These are phyloP conservation scores for Argynnis bischoffii DNA, from an alignment of 2,888 invertebrate species.

Conservation along the genomic window DNA sequence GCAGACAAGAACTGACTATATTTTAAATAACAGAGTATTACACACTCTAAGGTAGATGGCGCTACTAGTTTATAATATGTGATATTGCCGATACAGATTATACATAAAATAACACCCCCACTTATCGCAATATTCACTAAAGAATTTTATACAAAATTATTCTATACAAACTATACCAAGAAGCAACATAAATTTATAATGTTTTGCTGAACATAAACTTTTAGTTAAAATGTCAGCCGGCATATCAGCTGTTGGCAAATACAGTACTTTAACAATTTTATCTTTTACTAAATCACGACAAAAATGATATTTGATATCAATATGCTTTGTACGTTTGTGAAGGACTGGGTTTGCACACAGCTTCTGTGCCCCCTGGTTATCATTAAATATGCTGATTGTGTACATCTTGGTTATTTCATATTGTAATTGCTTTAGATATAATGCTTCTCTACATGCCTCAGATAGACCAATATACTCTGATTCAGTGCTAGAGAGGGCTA, in stretches of 20 bases:
- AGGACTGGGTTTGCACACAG: conserved; percentile 27
- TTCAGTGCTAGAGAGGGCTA: conserved; percentile 48
- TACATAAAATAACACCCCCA: background rate
- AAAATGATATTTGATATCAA: conserved; percentile 41
- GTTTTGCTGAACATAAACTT: conserved; percentile 25
- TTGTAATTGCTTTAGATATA: conserved; percentile 37
- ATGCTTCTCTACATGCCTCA: conserved; percentile 39
- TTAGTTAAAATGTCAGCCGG: conserved; percentile 28
- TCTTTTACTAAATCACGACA: conserved; percentile 26
- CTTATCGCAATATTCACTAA: background rate
- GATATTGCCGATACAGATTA: background rate
- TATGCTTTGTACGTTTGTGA: conserved; percentile 39
- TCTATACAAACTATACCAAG: conserved; percentile 3
- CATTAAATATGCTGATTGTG: conserved; percentile 6
- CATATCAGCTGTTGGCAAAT: conserved; percentile 30
- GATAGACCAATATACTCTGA: conserved; percentile 28
- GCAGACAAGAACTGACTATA: too few relatives aligned
- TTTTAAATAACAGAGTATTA: too few relatives aligned
- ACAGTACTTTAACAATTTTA: conserved; percentile 27
- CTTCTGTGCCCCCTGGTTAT: conserved; percentile 19
- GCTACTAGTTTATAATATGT: too few relatives aligned
- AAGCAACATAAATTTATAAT: conserved; percentile 7
- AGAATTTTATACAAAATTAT: background rate
- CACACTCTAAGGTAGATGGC: too few relatives aligned
- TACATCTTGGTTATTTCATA: conserved; percentile 30